Evolutionary conservation across 1,140 invertebrate genomes (phyloP).

Genomic region (Drosophila carrolli): DNA sequence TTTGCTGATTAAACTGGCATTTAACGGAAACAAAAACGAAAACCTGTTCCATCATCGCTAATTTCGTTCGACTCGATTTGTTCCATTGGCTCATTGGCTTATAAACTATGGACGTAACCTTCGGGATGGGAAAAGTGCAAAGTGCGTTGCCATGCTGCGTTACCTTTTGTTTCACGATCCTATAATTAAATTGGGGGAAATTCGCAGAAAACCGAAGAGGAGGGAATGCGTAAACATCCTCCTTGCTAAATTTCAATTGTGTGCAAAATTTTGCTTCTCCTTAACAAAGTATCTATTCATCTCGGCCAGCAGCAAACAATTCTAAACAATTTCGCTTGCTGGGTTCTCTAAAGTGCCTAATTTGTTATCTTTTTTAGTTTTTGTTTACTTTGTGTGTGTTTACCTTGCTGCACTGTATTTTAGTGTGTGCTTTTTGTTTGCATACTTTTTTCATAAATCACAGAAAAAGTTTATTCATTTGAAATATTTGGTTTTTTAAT

Average conservation of each 20-base stretch:
- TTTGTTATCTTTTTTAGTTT: constrained; percentile 34
- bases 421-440: constrained; percentile 49
- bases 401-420: constrained; percentile 38
- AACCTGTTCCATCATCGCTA: constrained; percentile 29
- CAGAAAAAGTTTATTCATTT: constrained; percentile 81
- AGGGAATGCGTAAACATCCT: constrained; percentile 24
- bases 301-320: constrained; percentile 53
- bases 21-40: constrained; percentile 40
- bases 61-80: constrained; percentile 54
- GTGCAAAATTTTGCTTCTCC: constrained; percentile 53
- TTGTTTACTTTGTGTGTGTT: constrained; percentile 50
- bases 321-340: constrained; percentile 66
- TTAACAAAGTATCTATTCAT: constrained; percentile 10
- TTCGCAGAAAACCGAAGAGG: constrained; percentile 30
- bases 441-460: constrained; percentile 83
- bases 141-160: constrained; percentile 72
- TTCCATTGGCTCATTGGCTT: constrained; percentile 75
- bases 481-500: constrained; percentile 58
- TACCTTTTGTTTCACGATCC: constrained; percentile 35
- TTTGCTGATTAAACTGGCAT: constrained; percentile 28
- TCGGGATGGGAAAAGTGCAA: constrained; percentile 80
- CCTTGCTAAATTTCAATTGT: constrained; percentile 40
- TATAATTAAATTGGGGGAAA: constrained; percentile 33
- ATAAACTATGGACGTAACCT: constrained; percentile 84
- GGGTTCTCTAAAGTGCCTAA: constrained; percentile 65